A percentile compares a stretch with the other conserved stretches of the same genome.
These are phyloP conservation scores for Darevskia nairensis DNA, from an alignment of 2,797 vertebrate genomes.

Conservation along the genomic window DNA sequence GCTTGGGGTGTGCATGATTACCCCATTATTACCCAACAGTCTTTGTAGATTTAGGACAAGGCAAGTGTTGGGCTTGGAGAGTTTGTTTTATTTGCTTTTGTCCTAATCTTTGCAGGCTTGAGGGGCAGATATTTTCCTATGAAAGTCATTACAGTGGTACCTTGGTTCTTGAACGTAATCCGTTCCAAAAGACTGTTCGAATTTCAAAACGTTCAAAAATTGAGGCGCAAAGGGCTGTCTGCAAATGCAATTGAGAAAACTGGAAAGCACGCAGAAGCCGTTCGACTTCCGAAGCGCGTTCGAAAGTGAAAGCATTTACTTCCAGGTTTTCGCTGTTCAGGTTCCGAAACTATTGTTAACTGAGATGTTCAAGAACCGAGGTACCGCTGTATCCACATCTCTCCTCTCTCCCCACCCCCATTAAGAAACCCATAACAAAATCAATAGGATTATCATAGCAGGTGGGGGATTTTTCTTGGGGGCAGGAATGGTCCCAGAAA, in stretches of 20 bases:
- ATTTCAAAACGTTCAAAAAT: no score
- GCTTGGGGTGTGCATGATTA: not conserved
- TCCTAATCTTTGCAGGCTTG: not conserved
- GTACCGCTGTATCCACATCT: not conserved
- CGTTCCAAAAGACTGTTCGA: no score
- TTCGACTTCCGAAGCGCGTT: no score
- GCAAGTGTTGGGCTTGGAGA: no score
- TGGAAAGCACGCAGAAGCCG: no score
- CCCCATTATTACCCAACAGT: not conserved
- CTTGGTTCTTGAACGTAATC: no score
- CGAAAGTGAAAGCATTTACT: no score
- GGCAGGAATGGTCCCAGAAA: not conserved
- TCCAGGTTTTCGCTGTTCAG: no score
- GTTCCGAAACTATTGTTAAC: no score
- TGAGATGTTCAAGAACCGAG: no score
- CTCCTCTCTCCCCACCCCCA: constrained; percentile 35
- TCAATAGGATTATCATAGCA: not conserved
- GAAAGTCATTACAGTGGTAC: constrained; percentile 5
- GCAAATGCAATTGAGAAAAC: no score
- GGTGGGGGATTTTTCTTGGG: not conserved
- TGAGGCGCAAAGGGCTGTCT: no score
- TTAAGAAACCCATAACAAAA: constrained; percentile 27
- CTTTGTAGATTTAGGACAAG: not conserved
- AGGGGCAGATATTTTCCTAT: not conserved
- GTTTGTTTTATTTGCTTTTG: not conserved